Conservation (phyloP, 2,113 vertebrate species). For the Takifugu bimaculatus region DNA sequence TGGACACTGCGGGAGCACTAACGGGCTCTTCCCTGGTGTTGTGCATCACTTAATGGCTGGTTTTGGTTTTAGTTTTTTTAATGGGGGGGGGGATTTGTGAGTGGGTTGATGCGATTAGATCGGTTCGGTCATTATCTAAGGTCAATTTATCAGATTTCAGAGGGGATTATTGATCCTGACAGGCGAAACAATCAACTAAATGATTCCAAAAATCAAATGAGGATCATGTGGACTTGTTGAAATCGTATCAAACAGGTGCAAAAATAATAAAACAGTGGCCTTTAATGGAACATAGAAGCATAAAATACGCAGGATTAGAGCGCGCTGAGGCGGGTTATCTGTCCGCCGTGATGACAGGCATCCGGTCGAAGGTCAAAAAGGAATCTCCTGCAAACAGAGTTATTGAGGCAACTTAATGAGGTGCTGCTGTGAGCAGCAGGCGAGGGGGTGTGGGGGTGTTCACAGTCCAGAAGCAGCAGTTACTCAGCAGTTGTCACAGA, state of each 20-base stretch:
- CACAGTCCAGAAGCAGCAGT: conserved; percentile 31
- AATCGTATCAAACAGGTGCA: too few species aligned
- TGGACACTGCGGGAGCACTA: conserved; percentile 24
- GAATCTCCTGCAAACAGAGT: conserved; percentile 16
- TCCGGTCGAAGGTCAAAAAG: conserved; percentile 24
- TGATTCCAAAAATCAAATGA: neutral
- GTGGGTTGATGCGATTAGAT: too few species aligned
- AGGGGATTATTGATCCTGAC: neutral
- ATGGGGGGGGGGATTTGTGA: too few species aligned
- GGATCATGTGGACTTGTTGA: too few species aligned
- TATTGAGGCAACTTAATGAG: conserved; percentile 23
- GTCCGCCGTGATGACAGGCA: neutral
- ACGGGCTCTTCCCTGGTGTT: conserved; percentile 8
- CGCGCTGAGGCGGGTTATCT: neutral
- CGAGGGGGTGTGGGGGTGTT: neutral
- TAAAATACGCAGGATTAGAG: neutral
- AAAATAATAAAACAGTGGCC: neutral
- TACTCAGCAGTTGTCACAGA: conserved; percentile 57
- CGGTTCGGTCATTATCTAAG: too few species aligned
- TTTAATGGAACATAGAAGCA: neutral
- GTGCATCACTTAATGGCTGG: neutral
- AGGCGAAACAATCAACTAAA: neutral
- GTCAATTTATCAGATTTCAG: neutral
- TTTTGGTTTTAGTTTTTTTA: neutral
- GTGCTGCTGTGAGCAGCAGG: conserved; percentile 3